Evolutionary conservation across 2,797 vertebrate genomes (phyloP).

Genomic region (Odontamblyopus rebecca): DNA sequence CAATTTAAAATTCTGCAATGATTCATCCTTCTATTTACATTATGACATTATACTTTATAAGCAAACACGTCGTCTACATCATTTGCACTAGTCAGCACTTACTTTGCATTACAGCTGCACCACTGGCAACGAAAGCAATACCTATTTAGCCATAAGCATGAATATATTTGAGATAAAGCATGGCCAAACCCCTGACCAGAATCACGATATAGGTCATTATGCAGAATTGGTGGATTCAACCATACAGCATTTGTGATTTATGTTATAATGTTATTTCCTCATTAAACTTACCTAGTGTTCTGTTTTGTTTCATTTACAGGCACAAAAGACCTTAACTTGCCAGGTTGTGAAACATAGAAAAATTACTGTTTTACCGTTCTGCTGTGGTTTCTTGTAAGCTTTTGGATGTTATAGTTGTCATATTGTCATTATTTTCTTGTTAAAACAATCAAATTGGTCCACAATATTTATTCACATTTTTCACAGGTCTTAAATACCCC

Average conservation of each 20-base stretch:
- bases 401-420: too few relatives aligned
- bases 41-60: not conserved
- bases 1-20: conserved; percentile 2
- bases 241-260: not conserved
- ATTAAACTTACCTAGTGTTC: too few relatives aligned
- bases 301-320: too few relatives aligned
- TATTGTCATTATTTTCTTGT: too few relatives aligned
- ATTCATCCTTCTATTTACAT: not conserved
- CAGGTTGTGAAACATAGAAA: too few relatives aligned
- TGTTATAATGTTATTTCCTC: too few relatives aligned
- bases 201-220: not conserved
- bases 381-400: too few relatives aligned
- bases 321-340: too few relatives aligned
- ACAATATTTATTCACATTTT: too few relatives aligned
- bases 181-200: not conserved
- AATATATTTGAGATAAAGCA: not conserved
- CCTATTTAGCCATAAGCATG: not conserved
- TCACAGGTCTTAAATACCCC: too few relatives aligned
- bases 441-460: too few relatives aligned
- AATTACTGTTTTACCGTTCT: too few relatives aligned
- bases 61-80: not conserved
- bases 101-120: not conserved
- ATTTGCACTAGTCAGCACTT: conserved; percentile 1
- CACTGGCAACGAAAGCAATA: not conserved
- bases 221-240: not conserved